Base-by-base conservation (phyloP, 1,140 invertebrate species). In the Eubasilissa regina region DNA sequence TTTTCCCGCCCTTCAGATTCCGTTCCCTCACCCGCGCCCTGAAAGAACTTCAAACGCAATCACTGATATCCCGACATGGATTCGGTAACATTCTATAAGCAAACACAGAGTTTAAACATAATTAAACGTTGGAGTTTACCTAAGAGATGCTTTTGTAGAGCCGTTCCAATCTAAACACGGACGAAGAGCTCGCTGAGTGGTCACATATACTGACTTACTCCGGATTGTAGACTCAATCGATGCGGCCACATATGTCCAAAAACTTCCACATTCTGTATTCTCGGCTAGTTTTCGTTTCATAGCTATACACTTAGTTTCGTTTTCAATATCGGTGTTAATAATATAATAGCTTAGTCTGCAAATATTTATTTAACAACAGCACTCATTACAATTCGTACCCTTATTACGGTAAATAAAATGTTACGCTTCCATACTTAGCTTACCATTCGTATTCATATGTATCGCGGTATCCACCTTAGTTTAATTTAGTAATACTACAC, bases 121-220 rank as follows among this genome's bases (percentile, higher is more conserved):
- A 74, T 74, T 58, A 74, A 45, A 58, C 72, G 51, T 44, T 43
- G 17, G 53, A 74, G 72, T 74, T 74, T 74, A 74, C 72, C 53
- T 74, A n/a, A 56, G 72, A 74, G 72, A 56, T 12, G 72, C 51
- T 56, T 74, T 44, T 74, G 72, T 74, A 43, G 53, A 56, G 56
- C 21, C 72, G 25, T 56, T 58, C 35, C 51, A 74, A 74, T 74
- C 53, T 45, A 58, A 66, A 53, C 11, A 35, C n/a, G 15, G 68
- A n/a, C n/a, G n/a, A 10, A 72, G n/a, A 3, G 53, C 8, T n/a
- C 25, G 44, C 15, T 10, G 45, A 70, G 21, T 15, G 62, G 9
- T 66, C 1, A 11, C 19, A 66, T 43, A 70, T 45, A 43, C 72
- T 74, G 72, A 58, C 72, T 74, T 74, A 56, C 56, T 58, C 35